These are phyloP conservation scores for Uria aalge DNA, from an alignment of 2,113 vertebrate species.

Conservation along the genomic window DNA sequence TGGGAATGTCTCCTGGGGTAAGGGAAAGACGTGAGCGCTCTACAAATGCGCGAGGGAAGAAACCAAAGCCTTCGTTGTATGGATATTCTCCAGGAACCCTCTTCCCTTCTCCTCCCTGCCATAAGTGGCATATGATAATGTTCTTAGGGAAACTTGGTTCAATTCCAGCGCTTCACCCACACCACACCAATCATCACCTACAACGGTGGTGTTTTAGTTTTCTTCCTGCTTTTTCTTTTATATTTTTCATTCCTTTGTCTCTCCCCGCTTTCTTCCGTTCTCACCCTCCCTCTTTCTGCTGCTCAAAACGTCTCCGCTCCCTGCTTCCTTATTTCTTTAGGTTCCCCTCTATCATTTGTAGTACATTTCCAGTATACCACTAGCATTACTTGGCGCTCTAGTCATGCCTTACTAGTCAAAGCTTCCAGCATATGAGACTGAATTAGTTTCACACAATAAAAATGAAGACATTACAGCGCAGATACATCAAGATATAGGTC, in stretches of 20 bases:
- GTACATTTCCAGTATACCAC: neutral
- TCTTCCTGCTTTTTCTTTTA: neutral
- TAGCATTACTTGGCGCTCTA: neutral
- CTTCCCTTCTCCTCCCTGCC: neutral
- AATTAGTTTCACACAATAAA: neutral
- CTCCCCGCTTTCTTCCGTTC: neutral
- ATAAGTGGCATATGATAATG: neutral
- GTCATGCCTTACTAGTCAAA: neutral
- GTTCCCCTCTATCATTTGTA: neutral
- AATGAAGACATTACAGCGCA: neutral
- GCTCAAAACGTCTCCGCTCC: neutral
- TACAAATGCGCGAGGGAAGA: neutral
- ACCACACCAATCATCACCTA: neutral
- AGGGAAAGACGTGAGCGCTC: neutral
- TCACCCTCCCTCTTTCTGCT: neutral
- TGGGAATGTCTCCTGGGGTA: slow-evolving; percentile 2
- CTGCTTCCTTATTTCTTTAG: neutral
- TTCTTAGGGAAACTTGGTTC: neutral
- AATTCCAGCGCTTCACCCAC: neutral
- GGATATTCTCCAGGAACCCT: neutral
- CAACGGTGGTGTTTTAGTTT: neutral
- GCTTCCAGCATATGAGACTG: neutral
- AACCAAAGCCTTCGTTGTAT: slow-evolving; percentile 4
- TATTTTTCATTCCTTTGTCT: neutral
- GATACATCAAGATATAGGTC: neutral